Conservation (phyloP, 2,113 vertebrate species). For the Melanerpes aurifrons region DNA sequence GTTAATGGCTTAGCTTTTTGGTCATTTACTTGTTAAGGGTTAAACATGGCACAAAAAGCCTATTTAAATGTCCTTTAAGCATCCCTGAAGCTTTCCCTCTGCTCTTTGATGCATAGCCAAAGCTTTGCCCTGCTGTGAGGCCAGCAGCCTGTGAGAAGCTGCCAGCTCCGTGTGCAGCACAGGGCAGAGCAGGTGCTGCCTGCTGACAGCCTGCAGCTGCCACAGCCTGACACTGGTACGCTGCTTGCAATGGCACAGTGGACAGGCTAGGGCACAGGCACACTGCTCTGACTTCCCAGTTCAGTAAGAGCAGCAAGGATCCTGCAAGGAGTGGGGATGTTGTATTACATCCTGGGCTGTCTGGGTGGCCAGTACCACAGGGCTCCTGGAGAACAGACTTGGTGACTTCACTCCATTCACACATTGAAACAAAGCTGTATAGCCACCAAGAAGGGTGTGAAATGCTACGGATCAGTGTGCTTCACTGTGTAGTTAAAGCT, state of each 20-base stretch:
- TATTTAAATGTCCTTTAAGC: neutral
- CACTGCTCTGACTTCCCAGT: neutral
- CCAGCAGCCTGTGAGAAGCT: neutral
- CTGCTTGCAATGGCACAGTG: fast-evolving
- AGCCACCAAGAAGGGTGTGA: fast-evolving
- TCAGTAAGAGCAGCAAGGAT: neutral
- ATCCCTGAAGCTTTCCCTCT: neutral
- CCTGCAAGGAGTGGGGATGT: neutral
- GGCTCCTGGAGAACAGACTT: neutral
- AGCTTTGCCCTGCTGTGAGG: neutral
- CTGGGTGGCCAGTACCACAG: neutral
- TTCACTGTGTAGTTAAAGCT: neutral
- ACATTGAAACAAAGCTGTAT: neutral
- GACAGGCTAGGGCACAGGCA: neutral
- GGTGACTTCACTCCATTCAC: neutral
- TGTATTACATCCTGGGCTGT: fast-evolving
- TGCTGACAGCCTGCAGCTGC: neutral
- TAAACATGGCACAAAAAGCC: neutral
- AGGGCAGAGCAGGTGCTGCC: fast-evolving
- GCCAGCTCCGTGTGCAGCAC: neutral
- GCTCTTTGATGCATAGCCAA: neutral
- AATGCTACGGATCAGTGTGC: neutral
- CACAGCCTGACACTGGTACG: neutral
- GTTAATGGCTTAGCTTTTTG: neutral
- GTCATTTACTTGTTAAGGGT: neutral